Conservation (phyloP, 2,113 vertebrate genomes). For the Dendrocopos noguchii region DNA sequence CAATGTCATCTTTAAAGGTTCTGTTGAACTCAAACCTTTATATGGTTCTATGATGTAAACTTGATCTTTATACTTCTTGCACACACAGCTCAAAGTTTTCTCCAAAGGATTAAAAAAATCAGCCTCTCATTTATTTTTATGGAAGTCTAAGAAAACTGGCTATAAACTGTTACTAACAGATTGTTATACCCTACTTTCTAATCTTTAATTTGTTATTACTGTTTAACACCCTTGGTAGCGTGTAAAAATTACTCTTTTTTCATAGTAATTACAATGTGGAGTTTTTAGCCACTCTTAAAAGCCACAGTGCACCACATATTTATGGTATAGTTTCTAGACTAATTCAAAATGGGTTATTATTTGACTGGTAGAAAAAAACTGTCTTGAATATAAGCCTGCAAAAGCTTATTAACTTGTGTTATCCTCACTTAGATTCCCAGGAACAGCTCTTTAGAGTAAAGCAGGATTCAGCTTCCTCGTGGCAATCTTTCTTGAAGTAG, state of each 20-base stretch:
- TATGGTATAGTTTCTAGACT: background rate
- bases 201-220: background rate
- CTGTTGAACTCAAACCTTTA: background rate
- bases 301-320: background rate
- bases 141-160: background rate
- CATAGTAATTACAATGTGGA: background rate
- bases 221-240: background rate
- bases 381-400: background rate
- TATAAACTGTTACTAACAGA: background rate
- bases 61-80: background rate
- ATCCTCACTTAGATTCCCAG: background rate
- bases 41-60: background rate
- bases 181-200: background rate
- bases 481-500: background rate
- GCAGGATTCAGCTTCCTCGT: background rate
- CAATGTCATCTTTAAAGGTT: background rate
- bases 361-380: background rate
- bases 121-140: background rate
- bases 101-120: background rate
- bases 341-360: background rate
- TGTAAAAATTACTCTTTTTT: background rate
- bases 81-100: background rate
- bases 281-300: background rate
- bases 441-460: background rate
- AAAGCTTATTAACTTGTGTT: background rate